Conservation (phyloP, 2,888 invertebrate species). For the Tenthredo amoena region DNA sequence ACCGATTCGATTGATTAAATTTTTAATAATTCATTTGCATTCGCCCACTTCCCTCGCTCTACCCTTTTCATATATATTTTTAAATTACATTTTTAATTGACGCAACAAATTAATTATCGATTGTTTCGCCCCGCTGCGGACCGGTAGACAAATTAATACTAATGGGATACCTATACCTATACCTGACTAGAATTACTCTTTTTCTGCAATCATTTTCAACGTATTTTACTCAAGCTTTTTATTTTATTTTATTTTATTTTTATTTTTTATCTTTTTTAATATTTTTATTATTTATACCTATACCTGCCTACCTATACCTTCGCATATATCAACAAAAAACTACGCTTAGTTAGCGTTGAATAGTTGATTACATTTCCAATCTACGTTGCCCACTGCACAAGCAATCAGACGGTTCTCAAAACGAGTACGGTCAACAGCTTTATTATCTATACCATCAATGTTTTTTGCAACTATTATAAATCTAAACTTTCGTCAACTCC, state of each 20-base stretch:
- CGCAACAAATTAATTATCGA: slow-evolving; percentile 76
- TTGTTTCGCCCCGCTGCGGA: slow-evolving; percentile 63
- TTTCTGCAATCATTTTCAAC: slow-evolving; percentile 50
- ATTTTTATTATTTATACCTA: slow-evolving; percentile 2
- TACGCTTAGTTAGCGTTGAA: slow-evolving; percentile 73
- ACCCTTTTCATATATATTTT: slow-evolving; percentile 69
- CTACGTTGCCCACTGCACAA: slow-evolving; percentile 65
- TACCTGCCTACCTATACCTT: not conserved
- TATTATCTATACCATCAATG: slow-evolving; percentile 20
- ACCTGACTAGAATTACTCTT: slow-evolving; percentile 35
- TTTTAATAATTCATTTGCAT: slow-evolving; percentile 78
- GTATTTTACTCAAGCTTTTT: slow-evolving; percentile 20
- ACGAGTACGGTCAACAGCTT: slow-evolving; percentile 49
- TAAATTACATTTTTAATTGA: slow-evolving; percentile 77
- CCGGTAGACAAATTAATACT: slow-evolving; percentile 50
- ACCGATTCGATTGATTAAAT: slow-evolving; percentile 77
- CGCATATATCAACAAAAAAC: slow-evolving; percentile 44
- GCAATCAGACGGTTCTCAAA: slow-evolving; percentile 65
- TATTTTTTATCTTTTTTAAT: slow-evolving; percentile 4
- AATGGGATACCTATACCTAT: slow-evolving; percentile 39
- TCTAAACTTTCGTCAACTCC: not conserved
- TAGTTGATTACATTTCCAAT: slow-evolving; percentile 74
- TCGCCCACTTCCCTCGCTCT: slow-evolving; percentile 66
- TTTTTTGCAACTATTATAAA: slow-evolving; percentile 4
- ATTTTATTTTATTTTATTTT: not conserved